These are phyloP conservation scores for Chrysodeixis includens DNA, from an alignment of 2,888 invertebrate genomes.

Conservation along the genomic window DNA sequence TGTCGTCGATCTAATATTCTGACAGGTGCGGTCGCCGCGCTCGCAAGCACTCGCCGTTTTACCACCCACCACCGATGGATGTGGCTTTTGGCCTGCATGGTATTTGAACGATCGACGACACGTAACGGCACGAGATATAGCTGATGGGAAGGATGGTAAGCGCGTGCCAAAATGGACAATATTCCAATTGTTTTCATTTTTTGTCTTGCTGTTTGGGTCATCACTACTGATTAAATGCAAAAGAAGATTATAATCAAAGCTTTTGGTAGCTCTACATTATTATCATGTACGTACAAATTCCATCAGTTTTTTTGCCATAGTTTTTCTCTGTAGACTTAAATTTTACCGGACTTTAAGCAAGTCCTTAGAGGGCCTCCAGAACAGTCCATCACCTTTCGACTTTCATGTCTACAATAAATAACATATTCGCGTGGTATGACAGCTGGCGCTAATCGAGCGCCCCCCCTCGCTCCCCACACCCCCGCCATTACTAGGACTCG, in stretches of 20 bases:
- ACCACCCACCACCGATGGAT: slow-evolving; percentile 34
- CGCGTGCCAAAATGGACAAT: background rate
- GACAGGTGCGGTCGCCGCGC: slow-evolving; percentile 75
- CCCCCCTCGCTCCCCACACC: slow-evolving; percentile 45
- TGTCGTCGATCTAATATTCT: slow-evolving; percentile 84
- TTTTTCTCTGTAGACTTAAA: background rate
- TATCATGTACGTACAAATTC: too few species aligned
- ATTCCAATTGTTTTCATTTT: background rate
- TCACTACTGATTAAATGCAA: background rate
- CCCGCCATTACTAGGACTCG: slow-evolving; percentile 75
- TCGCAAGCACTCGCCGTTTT: slow-evolving; percentile 34
- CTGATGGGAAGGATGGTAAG: background rate
- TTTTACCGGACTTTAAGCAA: background rate
- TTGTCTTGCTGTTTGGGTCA: background rate
- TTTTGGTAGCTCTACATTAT: too few species aligned
- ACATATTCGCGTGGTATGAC: slow-evolving; percentile 83
- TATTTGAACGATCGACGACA: too few species aligned
- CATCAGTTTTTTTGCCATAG: background rate
- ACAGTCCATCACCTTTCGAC: slow-evolving; percentile 48
- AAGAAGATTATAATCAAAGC: background rate
- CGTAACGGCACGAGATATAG: too few species aligned
- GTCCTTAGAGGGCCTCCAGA: slow-evolving; percentile 6
- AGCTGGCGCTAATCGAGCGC: slow-evolving; percentile 85
- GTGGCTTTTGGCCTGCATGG: slow-evolving; percentile 33
- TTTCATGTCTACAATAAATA: slow-evolving; percentile 75